phyloP scores from a whole-genome alignment of 2,888 invertebrate genomes.

The Tuberolachnus salignus region DNA sequence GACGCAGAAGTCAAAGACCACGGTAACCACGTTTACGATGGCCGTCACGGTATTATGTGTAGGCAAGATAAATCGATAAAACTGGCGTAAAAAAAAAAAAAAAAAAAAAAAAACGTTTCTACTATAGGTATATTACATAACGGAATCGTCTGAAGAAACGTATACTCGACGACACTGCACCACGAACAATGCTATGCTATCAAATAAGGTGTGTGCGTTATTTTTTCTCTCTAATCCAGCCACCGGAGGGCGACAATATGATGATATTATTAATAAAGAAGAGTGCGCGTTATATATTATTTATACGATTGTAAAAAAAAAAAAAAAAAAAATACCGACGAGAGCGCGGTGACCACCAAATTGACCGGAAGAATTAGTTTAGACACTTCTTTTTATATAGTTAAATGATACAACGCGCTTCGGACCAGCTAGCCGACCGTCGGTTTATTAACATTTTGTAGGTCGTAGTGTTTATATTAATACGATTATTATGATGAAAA shows the following conservation, averaged over 20 bases:
- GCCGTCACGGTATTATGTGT: no score
- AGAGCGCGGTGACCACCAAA: constrained; percentile 47
- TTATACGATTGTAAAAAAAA: constrained; percentile 12
- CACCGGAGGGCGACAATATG: constrained; percentile 13
- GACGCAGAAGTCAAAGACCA: no score
- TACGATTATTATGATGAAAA: constrained; percentile 37
- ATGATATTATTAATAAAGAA: not conserved
- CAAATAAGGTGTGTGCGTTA: not conserved
- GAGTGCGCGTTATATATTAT: not conserved
- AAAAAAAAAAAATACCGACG: no score
- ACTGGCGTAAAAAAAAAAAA: no score
- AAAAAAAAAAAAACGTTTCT: no score
- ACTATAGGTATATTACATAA: no score
- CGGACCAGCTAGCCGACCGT: not conserved
- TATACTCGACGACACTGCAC: not conserved
- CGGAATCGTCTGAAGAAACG: not conserved
- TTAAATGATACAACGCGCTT: constrained; percentile 35
- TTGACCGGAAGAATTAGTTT: constrained; percentile 56
- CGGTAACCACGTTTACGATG: no score
- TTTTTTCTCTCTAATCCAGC: constrained; percentile 25
- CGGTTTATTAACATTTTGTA: constrained; percentile 53
- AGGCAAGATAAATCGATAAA: no score
- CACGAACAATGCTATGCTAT: not conserved
- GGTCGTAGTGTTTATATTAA: constrained; percentile 48
- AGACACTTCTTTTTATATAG: constrained; percentile 54